phyloP scores from a whole-genome alignment of 2,888 invertebrate species.

The Hylaea fasciaria region DNA sequence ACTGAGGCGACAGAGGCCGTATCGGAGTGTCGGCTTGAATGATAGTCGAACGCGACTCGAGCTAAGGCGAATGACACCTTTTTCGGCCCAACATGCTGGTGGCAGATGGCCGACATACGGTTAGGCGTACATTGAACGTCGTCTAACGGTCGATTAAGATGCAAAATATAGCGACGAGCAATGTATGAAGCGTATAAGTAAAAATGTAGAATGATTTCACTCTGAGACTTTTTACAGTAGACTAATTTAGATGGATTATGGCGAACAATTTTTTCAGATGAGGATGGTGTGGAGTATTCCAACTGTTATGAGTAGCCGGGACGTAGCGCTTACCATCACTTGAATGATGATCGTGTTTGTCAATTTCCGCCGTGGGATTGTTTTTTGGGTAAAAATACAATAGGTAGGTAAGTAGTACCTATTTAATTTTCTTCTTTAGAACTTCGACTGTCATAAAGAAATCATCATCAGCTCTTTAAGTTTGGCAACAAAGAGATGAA shows the following conservation, averaged over 20 bases:
- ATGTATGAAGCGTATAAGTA: constrained; percentile 36
- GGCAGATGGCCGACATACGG: constrained; percentile 56
- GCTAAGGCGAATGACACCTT: constrained; percentile 65
- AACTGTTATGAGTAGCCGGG: too few relatives aligned
- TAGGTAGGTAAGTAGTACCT: too few relatives aligned
- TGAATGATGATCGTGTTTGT: too few relatives aligned
- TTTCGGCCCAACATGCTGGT: constrained; percentile 57
- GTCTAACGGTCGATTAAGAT: too few relatives aligned
- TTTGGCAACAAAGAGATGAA: too few relatives aligned
- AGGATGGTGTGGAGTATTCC: too few relatives aligned
- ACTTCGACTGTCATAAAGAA: too few relatives aligned
- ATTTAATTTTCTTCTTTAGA: too few relatives aligned
- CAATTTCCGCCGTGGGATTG: too few relatives aligned
- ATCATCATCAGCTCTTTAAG: too few relatives aligned
- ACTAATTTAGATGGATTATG: neutral
- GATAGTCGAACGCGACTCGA: constrained; percentile 54
- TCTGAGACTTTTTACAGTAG: neutral
- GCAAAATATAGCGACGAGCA: constrained; percentile 32
- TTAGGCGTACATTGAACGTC: constrained; percentile 47
- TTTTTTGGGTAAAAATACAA: too few relatives aligned
- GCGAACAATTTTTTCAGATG: constrained; percentile 5
- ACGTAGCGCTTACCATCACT: too few relatives aligned
- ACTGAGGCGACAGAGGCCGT: constrained; percentile 49
- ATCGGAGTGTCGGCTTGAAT: constrained; percentile 56
- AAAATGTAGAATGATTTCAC: constrained; percentile 9